These are phyloP conservation scores for Margaritifera margaritifera DNA, from an alignment of 2,888 invertebrate species.

Conservation along the genomic window DNA sequence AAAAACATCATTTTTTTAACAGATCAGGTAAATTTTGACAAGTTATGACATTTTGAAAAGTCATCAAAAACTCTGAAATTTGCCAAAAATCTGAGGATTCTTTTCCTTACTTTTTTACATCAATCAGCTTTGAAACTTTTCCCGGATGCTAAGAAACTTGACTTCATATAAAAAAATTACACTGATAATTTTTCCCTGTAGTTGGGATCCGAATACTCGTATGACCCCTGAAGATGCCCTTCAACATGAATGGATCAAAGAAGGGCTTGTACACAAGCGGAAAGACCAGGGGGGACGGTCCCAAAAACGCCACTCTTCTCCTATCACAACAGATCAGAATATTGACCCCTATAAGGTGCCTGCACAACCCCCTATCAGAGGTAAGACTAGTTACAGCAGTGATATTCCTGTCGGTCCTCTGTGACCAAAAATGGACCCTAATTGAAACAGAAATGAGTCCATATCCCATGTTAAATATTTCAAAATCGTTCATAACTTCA, in stretches of 20 bases:
- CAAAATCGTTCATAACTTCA: no score
- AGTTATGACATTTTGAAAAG: no score
- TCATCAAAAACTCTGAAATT: no score
- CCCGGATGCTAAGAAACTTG: neutral
- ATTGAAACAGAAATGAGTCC: no score
- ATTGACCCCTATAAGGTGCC: constrained; percentile 64
- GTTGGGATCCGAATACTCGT: constrained; percentile 93
- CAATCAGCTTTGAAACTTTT: neutral
- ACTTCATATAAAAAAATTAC: no score
- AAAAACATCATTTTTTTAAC: no score
- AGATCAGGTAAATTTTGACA: no score
- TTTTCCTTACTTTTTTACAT: neutral
- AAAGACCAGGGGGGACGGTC: constrained; percentile 42
- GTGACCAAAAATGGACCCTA: no score
- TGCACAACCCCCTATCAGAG: constrained; percentile 59
- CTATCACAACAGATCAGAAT: constrained; percentile 38
- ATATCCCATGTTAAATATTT: no score
- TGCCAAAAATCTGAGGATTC: no score
- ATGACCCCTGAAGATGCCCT: constrained; percentile 93
- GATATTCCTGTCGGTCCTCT: neutral
- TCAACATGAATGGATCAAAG: constrained; percentile 86
- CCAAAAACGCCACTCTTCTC: constrained; percentile 34
- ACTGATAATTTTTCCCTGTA: constrained; percentile 70
- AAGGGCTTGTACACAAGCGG: constrained; percentile 56
- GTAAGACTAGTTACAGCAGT: constrained; percentile 22